Base-by-base conservation (phyloP, 1,140 invertebrate species). In the Varroa destructor region DNA sequence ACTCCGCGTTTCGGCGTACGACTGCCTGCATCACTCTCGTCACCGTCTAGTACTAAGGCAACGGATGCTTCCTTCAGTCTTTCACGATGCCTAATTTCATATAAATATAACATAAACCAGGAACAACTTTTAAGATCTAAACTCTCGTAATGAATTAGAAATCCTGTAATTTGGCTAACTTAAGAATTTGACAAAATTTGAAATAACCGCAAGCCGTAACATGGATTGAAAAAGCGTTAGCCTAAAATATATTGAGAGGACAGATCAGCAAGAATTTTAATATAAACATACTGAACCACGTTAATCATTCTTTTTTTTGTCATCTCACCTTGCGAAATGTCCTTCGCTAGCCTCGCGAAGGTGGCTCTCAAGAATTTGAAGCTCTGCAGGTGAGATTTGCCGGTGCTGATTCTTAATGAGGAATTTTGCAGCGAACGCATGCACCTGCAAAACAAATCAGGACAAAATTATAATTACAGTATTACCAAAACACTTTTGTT, bases 401-500 rank as follows among this genome's bases (percentile, higher is more conserved):
- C 61, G 40, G 3, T 67, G 40, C 46, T 67, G 61, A 8, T 67
- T n/a, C 36, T 37, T 67, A 37, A 67, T 67, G 14, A 67, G 61
- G 8, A 71, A 71, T 25, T 55, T 71, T 43, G 54, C 54, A 1
- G 70, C 14, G 42, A 71, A 71, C n/a, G 70, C 55, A n/a, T 56
- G 70, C 10, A 54, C 46, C 46, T 51, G 46, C 8, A 8, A 3
- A 51, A 51, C 8, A 5, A 37, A 61, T 6, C 36, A 10, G 36
- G 42, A 61, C 5, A 70, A 6, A 6, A 40, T 70, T 70, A 40
- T 51, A 51, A 51, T 51, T 3, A 51, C 8, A 8, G 8, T 8
- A 51, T 51, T 51, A 51, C 4, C 46, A 51, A 8, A 3, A 51
- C 3, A 51, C 4, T 8, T 51, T 51, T 8, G 46, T 51, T 25